A percentile compares a stretch with the other conserved stretches of the same genome.
These are phyloP conservation scores for Crocuta crocuta DNA, from an alignment of 2,113 vertebrate genomes.

Conservation along the genomic window DNA sequence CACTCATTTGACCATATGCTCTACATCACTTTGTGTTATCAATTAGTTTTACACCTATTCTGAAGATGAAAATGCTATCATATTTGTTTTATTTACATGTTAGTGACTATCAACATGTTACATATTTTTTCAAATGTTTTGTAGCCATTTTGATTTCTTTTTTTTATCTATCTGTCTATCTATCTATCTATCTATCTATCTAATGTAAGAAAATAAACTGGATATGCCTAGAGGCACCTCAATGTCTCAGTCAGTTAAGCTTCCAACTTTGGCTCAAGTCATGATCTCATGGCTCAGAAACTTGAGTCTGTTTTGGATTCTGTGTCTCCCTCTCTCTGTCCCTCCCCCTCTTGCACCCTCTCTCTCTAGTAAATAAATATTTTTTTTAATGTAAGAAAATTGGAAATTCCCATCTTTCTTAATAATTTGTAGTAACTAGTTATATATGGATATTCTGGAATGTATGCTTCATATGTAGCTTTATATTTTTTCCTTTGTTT, in stretches of 20 bases:
- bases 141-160: background rate
- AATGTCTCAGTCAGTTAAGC: too few relatives aligned
- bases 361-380: too few relatives aligned
- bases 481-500: too few relatives aligned
- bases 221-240: background rate
- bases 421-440: background rate
- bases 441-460: background rate
- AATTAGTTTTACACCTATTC: conserved; percentile 47
- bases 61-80: conserved; percentile 22
- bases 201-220: too few relatives aligned
- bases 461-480: background rate
- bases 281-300: too few relatives aligned
- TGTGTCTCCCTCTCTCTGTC: too few relatives aligned
- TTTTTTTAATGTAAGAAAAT: background rate
- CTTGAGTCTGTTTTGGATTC: too few relatives aligned
- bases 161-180: background rate
- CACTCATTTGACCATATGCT: conserved; percentile 51
- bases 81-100: conserved; percentile 16
- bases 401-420: background rate
- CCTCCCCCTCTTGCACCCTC: too few relatives aligned
- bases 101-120: background rate
- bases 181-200: background rate
- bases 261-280: too few relatives aligned
- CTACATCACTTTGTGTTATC: background rate
- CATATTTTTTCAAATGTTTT: background rate